A percentile compares a stretch with the other conserved stretches of the same genome.
Evolutionary conservation across 2,888 invertebrate species (phyloP).

Genomic region (Deilephila elpenor): DNA sequence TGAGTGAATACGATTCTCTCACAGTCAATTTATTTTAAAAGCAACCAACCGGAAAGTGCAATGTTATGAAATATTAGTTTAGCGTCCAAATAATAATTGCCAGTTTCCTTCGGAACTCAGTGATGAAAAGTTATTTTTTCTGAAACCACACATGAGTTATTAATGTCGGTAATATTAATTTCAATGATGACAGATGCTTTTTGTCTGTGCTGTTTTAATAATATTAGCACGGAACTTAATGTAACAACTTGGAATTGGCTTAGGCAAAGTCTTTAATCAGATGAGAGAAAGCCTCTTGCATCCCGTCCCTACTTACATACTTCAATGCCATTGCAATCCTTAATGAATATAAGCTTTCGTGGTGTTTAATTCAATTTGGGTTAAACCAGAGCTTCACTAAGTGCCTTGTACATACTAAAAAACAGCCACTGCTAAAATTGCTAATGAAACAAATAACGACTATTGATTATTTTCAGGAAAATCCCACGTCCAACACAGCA

Average conservation of each 20-base stretch:
- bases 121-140: background rate
- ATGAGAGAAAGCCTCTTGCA: background rate
- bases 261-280: background rate
- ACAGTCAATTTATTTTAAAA: background rate
- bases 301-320: background rate
- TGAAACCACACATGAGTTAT: background rate
- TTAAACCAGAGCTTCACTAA: no score
- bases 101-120: conserved; percentile 1
- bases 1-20: conserved; percentile 37
- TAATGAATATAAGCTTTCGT: background rate
- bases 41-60: conserved; percentile 13
- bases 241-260: background rate
- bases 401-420: background rate
- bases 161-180: background rate
- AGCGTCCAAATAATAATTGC: conserved; percentile 24
- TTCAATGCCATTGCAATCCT: background rate
- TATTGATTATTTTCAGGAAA: conserved; percentile 18
- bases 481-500: background rate
- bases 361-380: background rate
- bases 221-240: background rate
- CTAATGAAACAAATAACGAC: background rate
- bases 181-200: background rate
- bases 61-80: conserved; percentile 15
- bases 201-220: background rate
- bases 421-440: background rate